A percentile compares a stretch with the other conserved stretches of the same genome.
phyloP scores from a whole-genome alignment of 2,888 invertebrate species.

The Syritta pipiens region DNA sequence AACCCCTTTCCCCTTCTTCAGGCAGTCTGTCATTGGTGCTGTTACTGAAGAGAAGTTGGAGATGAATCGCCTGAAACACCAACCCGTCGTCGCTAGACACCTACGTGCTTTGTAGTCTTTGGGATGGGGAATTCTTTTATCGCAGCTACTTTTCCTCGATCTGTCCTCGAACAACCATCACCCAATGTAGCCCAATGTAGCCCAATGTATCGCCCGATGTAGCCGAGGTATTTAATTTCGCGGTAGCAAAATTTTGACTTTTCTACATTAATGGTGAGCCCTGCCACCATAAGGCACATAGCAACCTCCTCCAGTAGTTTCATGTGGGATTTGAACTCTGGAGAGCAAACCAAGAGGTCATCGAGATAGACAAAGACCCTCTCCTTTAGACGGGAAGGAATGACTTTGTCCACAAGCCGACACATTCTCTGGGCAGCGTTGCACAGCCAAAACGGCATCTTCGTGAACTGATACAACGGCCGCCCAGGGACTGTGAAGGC shows the following conservation, averaged over 20 bases:
- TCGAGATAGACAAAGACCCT: constrained; percentile 4
- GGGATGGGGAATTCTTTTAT: constrained; percentile 29
- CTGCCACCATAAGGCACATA: neutral
- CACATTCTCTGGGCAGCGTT: constrained; percentile 10
- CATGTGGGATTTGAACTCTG: neutral
- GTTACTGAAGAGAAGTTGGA: too few species aligned
- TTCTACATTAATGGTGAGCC: neutral
- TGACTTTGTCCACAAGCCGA: constrained; percentile 17
- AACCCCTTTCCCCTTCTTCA: too few species aligned
- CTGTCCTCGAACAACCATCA: too few species aligned
- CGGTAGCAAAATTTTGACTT: neutral
- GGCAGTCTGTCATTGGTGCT: too few species aligned
- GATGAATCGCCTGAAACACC: too few species aligned
- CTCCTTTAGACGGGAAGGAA: neutral
- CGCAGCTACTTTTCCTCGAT: too few species aligned
- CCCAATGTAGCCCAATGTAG: too few species aligned
- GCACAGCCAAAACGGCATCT: neutral
- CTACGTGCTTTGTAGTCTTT: constrained; percentile 18
- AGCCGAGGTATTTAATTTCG: neutral
- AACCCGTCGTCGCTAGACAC: constrained; percentile 44
- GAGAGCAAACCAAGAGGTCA: too few species aligned
- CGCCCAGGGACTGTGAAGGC: too few species aligned
- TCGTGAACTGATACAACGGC: too few species aligned
- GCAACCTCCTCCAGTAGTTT: neutral
- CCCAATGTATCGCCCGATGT: too few species aligned